A percentile compares a stretch with the other conserved stretches of the same genome.
phyloP scores from a whole-genome alignment of 1,140 invertebrate species.

The Bombus pascuorum region DNA sequence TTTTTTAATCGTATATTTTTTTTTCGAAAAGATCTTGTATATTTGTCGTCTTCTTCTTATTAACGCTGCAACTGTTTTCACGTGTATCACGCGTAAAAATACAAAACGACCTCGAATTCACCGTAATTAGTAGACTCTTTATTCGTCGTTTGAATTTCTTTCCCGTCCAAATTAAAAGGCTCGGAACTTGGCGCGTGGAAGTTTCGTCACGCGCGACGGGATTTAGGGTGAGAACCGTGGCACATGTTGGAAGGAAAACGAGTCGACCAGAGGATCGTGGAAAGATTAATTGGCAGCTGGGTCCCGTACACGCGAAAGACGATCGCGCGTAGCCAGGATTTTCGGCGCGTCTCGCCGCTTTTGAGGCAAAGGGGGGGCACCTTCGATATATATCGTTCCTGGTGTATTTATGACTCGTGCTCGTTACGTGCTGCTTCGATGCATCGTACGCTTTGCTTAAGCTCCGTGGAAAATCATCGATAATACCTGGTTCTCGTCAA shows the following conservation, averaged over 20 bases:
- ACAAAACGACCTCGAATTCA: neutral
- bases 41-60: too few species aligned
- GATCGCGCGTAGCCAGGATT: slow-evolving; percentile 2
- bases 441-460: neutral
- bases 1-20: neutral
- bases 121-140: neutral
- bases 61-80: too few species aligned
- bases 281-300: slow-evolving; percentile 48
- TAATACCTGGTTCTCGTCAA: neutral
- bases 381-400: slow-evolving; percentile 30
- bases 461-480: slow-evolving; percentile 5
- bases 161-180: too few species aligned
- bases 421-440: slow-evolving; percentile 14
- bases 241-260: slow-evolving; percentile 18
- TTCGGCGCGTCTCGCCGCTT: slow-evolving; percentile 1
- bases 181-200: neutral
- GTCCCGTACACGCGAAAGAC: slow-evolving; percentile 15
- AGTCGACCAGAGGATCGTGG: neutral
- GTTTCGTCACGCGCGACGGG: neutral
- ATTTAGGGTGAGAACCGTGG: slow-evolving; percentile 32
- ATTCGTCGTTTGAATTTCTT: neutral
- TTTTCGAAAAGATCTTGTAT: too few species aligned
- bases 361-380: neutral
- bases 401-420: slow-evolving; percentile 27
- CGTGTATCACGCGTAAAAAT: too few species aligned